Evolutionary conservation across 53 echinoderm and acorn worm genomes (phyloP).

Genomic region (Temnopleurus reevesii): DNA sequence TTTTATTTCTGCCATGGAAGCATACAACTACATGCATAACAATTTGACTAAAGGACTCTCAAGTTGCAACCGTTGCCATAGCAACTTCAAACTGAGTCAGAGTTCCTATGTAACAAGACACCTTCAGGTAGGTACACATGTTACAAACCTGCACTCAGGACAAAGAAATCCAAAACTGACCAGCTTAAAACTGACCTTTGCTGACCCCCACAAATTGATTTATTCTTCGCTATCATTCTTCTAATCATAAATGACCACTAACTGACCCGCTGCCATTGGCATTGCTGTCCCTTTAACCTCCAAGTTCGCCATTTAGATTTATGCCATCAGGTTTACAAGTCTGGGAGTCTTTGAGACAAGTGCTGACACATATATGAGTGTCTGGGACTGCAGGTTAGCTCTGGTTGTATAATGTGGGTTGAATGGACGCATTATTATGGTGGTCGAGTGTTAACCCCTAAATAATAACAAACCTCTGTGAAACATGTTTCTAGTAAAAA

Average conservation of each 20-base stretch:
- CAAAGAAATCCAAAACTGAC: constrained; percentile 36
- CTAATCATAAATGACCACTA: constrained; percentile 44
- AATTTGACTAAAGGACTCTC: background rate
- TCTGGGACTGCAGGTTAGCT: background rate
- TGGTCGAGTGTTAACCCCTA: background rate
- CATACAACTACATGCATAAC: background rate
- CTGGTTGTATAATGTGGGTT: background rate
- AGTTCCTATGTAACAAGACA: background rate
- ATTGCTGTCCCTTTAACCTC: background rate
- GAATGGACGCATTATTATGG: background rate
- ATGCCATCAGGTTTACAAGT: background rate
- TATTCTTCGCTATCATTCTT: constrained; percentile 6
- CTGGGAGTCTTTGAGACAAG: background rate
- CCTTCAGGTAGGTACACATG: background rate
- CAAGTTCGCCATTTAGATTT: background rate
- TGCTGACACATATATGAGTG: constrained; percentile 34
- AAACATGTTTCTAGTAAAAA: too few relatives aligned
- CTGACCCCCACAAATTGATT: constrained; percentile 37
- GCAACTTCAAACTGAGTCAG: constrained; percentile 7
- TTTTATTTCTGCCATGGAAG: background rate
- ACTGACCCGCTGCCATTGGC: constrained; percentile 32
- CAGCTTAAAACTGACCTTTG: background rate
- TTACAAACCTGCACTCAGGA: background rate
- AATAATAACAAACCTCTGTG: background rate
- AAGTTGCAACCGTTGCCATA: background rate